These are phyloP conservation scores for Trochalopteron elliotii DNA, from an alignment of 2,113 vertebrate genomes.

Conservation along the genomic window DNA sequence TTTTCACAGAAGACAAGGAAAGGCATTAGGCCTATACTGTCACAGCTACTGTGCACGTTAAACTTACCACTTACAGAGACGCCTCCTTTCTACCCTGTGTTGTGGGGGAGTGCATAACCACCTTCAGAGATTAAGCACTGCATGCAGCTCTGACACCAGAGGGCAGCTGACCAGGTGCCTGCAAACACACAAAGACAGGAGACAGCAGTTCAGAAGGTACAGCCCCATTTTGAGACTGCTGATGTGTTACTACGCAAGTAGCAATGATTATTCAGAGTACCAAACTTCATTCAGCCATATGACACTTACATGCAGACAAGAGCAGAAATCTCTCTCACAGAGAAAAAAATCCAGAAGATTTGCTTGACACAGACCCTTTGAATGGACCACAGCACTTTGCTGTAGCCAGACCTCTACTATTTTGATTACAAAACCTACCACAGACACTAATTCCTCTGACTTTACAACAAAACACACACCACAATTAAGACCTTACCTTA, in stretches of 20 bases:
- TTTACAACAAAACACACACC: neutral
- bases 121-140: neutral
- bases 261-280: neutral
- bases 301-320: neutral
- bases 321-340: neutral
- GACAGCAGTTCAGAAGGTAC: no score
- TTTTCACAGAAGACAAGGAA: neutral
- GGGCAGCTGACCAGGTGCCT: neutral
- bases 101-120: neutral
- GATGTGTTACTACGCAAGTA: neutral
- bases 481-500: neutral
- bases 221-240: neutral
- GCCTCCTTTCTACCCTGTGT: neutral
- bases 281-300: neutral
- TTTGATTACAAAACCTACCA: neutral
- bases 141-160: neutral
- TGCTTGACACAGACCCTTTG: neutral
- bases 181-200: neutral
- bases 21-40: neutral
- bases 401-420: neutral
- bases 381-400: neutral
- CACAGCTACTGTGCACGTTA: neutral
- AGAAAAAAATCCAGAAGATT: neutral
- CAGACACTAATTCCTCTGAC: neutral
- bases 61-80: neutral